Conservation (phyloP, 2,113 vertebrate genomes). For the Silurus glanis region DNA sequence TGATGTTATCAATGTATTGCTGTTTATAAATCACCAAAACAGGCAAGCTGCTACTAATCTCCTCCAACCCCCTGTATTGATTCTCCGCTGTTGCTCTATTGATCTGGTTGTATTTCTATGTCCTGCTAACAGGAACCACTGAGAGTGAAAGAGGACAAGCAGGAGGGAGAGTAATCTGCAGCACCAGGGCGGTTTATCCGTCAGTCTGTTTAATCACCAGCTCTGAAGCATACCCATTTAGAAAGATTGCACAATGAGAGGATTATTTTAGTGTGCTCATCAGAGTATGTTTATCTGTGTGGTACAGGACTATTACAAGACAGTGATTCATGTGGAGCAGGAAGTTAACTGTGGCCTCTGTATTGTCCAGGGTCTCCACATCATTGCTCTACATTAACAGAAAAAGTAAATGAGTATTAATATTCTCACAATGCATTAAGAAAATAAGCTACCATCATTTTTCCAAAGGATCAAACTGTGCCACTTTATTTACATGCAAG, state of each 20-base stretch:
- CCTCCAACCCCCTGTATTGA: slow-evolving; percentile 37
- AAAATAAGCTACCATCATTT: background rate
- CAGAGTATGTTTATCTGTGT: background rate
- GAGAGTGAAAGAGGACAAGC: slow-evolving; percentile 1
- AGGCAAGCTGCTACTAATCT: background rate
- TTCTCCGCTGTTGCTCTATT: slow-evolving; percentile 30
- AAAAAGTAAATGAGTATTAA: background rate
- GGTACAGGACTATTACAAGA: background rate
- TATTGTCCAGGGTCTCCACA: background rate
- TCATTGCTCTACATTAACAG: no score
- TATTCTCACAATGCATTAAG: background rate
- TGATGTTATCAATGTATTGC: background rate
- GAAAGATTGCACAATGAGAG: background rate
- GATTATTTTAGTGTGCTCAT: slow-evolving; percentile 1
- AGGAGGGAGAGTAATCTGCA: slow-evolving; percentile 3
- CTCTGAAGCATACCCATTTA: background rate
- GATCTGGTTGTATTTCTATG: slow-evolving; percentile 23
- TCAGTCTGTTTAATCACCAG: slow-evolving; percentile 30
- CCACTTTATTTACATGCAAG: background rate
- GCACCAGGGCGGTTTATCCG: background rate
- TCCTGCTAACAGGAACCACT: background rate
- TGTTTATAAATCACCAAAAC: slow-evolving; percentile 23
- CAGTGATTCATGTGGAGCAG: background rate
- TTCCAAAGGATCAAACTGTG: background rate
- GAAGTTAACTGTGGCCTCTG: background rate